Conservation (phyloP, 2,888 invertebrate species). For the Griposia aprilina region DNA sequence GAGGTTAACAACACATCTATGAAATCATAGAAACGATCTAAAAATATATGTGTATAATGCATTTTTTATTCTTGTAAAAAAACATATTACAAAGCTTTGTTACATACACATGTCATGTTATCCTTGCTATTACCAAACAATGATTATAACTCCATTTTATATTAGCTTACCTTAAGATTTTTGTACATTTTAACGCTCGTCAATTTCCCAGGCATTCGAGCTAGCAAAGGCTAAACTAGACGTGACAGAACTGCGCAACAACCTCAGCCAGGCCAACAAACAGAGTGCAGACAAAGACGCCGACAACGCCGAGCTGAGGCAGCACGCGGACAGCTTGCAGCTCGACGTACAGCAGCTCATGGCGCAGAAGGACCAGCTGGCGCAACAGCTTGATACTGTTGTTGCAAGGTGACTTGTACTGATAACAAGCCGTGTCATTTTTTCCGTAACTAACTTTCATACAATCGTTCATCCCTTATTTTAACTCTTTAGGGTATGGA, state of each 20-base stretch:
- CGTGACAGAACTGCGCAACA: slow-evolving; percentile 83
- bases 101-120: background rate
- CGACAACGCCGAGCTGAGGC: slow-evolving; percentile 76
- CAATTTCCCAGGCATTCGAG: slow-evolving; percentile 84
- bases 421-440: background rate
- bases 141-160: background rate
- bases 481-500: too few species aligned
- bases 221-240: slow-evolving; percentile 88
- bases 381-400: slow-evolving; percentile 74
- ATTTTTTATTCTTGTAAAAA: background rate
- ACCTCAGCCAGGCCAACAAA: slow-evolving; percentile 89
- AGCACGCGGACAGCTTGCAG: slow-evolving; percentile 72
- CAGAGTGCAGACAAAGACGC: slow-evolving; percentile 77
- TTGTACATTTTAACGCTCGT: background rate
- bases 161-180: background rate
- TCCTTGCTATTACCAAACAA: background rate
- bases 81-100: background rate
- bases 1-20: slow-evolving; percentile 1
- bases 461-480: too few species aligned
- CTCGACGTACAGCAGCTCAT: slow-evolving; percentile 70
- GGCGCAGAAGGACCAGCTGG: slow-evolving; percentile 74
- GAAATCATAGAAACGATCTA: slow-evolving; percentile 8
- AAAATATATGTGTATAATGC: background rate
- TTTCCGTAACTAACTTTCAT: background rate
- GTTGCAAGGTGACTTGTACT: slow-evolving; percentile 71